Conservation (phyloP, 2,888 invertebrate genomes). For the Lasioglossum lativentre region DNA sequence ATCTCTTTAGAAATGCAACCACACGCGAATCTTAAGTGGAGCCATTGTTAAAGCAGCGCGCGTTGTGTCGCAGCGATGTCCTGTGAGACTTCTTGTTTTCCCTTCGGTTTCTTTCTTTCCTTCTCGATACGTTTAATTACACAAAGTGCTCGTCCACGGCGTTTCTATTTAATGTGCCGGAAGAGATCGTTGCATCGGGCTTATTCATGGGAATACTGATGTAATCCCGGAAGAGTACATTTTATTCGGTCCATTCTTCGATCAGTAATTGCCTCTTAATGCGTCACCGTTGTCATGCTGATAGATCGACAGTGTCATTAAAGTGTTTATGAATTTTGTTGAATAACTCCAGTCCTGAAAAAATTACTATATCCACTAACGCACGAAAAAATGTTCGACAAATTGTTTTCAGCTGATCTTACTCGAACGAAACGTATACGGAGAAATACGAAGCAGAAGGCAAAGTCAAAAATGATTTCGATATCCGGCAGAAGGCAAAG, state of each 20-base stretch:
- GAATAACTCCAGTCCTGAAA: too few species aligned
- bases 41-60: neutral
- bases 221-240: constrained; percentile 42
- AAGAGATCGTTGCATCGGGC: constrained; percentile 21
- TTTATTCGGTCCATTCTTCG: constrained; percentile 19
- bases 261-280: neutral
- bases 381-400: too few species aligned
- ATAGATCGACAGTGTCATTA: neutral
- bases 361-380: too few species aligned
- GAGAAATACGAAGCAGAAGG: neutral
- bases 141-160: constrained; percentile 19
- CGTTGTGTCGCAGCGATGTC: neutral
- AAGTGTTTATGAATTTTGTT: too few species aligned
- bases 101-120: neutral
- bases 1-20: neutral
- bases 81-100: neutral
- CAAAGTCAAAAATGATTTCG: neutral
- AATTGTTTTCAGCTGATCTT: neutral
- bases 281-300: neutral
- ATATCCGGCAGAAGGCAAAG: neutral
- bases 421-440: too few species aligned
- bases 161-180: constrained; percentile 21
- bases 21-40: neutral
- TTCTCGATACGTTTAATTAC: constrained; percentile 42
- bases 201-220: constrained; percentile 44